Conservation (phyloP, 2,113 vertebrate species). For the Cacatua alba region DNA sequence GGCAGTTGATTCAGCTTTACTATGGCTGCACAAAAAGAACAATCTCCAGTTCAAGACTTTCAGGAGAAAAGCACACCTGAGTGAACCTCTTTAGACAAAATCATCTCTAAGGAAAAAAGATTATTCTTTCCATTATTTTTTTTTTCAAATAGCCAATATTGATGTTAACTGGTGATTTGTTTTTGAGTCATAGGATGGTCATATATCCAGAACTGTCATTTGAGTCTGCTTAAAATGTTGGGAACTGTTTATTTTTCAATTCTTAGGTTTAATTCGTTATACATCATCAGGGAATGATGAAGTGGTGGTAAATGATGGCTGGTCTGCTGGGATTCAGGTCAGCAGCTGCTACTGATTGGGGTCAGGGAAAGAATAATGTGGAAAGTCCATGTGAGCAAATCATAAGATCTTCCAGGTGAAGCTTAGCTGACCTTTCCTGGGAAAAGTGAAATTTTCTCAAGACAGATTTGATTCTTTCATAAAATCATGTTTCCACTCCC, state of each 20-base stretch:
- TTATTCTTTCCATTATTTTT: not conserved
- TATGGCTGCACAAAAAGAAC: not conserved
- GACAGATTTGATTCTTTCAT: too few relatives aligned
- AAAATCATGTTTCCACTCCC: not conserved
- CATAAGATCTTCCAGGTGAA: not conserved
- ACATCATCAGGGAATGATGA: not conserved
- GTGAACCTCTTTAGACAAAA: not conserved
- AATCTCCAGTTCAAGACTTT: not conserved
- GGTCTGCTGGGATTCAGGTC: not conserved
- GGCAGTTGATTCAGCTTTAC: not conserved
- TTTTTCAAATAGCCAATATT: not conserved
- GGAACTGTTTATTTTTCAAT: not conserved
- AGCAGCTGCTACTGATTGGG: not conserved
- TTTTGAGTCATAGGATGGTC: not conserved
- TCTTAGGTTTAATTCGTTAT: not conserved
- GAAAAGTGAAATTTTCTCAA: not conserved
- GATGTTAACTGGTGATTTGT: not conserved
- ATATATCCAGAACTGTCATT: not conserved
- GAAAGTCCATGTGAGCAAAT: not conserved
- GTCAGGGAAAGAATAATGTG: not conserved
- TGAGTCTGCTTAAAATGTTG: not conserved
- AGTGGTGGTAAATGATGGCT: not conserved
- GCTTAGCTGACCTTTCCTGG: not conserved
- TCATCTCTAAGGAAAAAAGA: not conserved
- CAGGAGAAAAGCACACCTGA: not conserved